Evolutionary conservation across 2,888 invertebrate genomes (phyloP).

Genomic region (Tachystola acroxantha): DNA sequence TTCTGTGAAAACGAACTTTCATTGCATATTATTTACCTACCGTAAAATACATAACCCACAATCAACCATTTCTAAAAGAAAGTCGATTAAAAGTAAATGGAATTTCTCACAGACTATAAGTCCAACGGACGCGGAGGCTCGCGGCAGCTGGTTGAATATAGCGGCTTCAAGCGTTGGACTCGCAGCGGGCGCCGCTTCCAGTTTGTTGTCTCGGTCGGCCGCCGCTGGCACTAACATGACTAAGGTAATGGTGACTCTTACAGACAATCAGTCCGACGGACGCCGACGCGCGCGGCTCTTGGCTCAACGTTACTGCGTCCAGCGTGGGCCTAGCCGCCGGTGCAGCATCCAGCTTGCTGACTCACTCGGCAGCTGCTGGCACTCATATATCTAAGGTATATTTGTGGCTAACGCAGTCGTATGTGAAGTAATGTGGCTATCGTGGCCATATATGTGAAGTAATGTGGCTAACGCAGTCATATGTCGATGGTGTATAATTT

Average conservation of each 20-base stretch:
- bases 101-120: slow-evolving; percentile 52
- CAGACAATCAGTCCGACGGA: slow-evolving; percentile 51
- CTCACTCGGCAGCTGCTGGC: slow-evolving; percentile 66
- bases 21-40: too few species aligned
- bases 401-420: too few species aligned
- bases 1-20: too few species aligned
- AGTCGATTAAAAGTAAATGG: background rate
- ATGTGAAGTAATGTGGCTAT: too few species aligned
- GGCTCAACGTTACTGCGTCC: slow-evolving; percentile 78
- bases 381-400: slow-evolving; percentile 69
- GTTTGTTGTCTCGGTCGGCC: slow-evolving; percentile 60
- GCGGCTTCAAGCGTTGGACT: slow-evolving; percentile 76
- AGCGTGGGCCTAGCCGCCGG: slow-evolving; percentile 74
- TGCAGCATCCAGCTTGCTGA: slow-evolving; percentile 65
- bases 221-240: slow-evolving; percentile 69
- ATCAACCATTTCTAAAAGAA: background rate
- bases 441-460: too few species aligned
- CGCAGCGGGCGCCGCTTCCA: slow-evolving; percentile 72
- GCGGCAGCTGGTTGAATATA: slow-evolving; percentile 80
- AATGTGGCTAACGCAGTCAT: too few species aligned
- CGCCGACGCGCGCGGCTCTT: slow-evolving; percentile 78
- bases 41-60: too few species aligned
- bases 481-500: too few species aligned
- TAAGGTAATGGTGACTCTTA: slow-evolving; percentile 36
- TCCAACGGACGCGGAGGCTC: slow-evolving; percentile 72